phyloP scores from a whole-genome alignment of 2,888 invertebrate genomes.

The Nomada ruficornis region DNA sequence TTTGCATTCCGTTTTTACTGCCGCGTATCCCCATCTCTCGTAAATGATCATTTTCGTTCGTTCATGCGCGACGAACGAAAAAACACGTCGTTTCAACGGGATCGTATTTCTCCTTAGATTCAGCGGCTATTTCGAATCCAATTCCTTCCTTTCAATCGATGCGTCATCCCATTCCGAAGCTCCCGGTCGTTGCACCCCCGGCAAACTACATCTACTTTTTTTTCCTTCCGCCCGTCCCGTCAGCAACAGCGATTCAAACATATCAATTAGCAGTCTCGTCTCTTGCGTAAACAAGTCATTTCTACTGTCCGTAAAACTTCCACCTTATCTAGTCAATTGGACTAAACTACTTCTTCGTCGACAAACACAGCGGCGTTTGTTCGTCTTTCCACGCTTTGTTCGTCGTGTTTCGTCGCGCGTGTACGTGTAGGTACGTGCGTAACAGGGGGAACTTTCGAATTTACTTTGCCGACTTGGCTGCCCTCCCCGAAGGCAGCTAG shows the following conservation, averaged over 20 bases:
- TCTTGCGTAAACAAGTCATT: conserved; percentile 74
- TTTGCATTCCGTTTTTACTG: conserved; percentile 1
- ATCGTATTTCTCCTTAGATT: neutral
- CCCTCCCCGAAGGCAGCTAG: conserved; percentile 30
- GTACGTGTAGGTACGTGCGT: conserved; percentile 4
- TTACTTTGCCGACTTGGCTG: conserved; percentile 63
- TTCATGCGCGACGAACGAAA: neutral
- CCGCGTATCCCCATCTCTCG: neutral
- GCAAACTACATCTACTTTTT: neutral
- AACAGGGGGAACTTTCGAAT: conserved; percentile 68
- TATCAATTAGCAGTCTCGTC: conserved; percentile 55
- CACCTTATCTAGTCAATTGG: conserved; percentile 77
- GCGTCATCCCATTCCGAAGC: neutral
- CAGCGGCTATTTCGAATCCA: neutral
- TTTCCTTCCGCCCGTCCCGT: neutral
- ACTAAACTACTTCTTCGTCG: conserved; percentile 69
- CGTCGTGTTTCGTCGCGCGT: neutral
- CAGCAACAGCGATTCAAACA: neutral
- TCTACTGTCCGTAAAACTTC: conserved; percentile 64
- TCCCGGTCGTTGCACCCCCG: neutral
- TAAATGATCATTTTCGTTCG: neutral
- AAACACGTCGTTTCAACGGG: neutral
- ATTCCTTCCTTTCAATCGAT: neutral
- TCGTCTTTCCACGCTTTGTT: conserved; percentile 35
- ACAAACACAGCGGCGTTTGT: conserved; percentile 63